Conservation (phyloP, 2,113 vertebrate genomes). For the Indicator maculatus region DNA sequence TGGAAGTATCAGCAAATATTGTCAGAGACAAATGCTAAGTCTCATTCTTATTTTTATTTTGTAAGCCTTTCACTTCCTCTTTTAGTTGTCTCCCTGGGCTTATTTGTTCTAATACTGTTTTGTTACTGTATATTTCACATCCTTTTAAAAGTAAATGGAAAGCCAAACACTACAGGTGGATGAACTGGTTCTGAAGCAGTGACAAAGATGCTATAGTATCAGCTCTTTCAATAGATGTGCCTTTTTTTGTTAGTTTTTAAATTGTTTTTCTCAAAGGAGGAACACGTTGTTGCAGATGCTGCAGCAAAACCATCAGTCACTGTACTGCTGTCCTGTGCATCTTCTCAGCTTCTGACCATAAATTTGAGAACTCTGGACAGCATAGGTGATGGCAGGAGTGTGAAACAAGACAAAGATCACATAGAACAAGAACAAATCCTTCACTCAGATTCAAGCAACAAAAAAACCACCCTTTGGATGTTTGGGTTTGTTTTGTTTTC, state of each 20-base stretch:
- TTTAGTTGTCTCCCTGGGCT: not conserved
- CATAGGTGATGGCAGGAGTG: not conserved
- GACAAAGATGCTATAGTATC: not conserved
- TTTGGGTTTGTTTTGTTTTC: not conserved
- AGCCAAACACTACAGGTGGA: not conserved
- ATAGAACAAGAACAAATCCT: not conserved
- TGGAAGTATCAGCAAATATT: not conserved
- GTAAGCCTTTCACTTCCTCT: slow-evolving; percentile 37
- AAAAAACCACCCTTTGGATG: not conserved
- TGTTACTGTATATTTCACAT: not conserved
- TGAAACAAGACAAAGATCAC: not conserved
- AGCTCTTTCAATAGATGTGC: not conserved
- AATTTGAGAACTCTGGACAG: not conserved
- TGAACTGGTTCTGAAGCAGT: not conserved
- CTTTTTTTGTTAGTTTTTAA: too few species aligned
- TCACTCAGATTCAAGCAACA: not conserved
- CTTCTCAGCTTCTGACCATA: not conserved
- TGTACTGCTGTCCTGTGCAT: not conserved
- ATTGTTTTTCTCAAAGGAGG: not conserved
- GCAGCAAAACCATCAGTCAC: not conserved
- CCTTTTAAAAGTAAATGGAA: not conserved
- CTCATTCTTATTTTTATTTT: slow-evolving; percentile 6
- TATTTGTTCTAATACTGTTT: not conserved
- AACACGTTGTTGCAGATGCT: not conserved
- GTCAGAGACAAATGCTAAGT: not conserved